Evolutionary conservation across 2,888 invertebrate species (phyloP), one percentile per base, ranked within the genome.

Genomic region (Drosophila koepferae): DNA sequence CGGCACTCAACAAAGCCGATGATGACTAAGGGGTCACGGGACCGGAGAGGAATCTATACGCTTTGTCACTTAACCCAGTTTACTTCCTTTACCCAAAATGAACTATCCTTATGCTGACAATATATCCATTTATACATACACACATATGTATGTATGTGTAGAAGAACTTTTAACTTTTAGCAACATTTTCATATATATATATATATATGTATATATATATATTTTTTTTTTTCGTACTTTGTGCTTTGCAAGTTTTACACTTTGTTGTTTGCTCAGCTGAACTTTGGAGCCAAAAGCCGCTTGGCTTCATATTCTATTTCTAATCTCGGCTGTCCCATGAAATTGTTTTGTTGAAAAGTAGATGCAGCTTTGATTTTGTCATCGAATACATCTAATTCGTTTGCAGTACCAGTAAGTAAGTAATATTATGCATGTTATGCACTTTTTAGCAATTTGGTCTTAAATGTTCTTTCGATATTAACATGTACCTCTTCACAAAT

Each of bases 41-140:
- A 46, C 43, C 41, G 44, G 51, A 46, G 62, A 64, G 53, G 38
- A 49, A 56, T 31, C 23, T 49, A 36, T 44, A 10, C 28, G 44
- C 43, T 54, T 58, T 71, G 48, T 58, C 55, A 72, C 69, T 89
- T 85, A 87, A 80, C 85, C 85, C 77, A 85, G 88, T 85, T 83
- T 83, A 66, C 71, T 62, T 36, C 31, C 44, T 51, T 31, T 63
- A 38, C 58, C 70, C 63, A 77, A 87, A 87, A 70, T 69, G 72
- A 78, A 74, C 68, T 63, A 66, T 51, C 55, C 58, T 31, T 28
- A 31, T 60, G 40, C 63, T 64, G 40, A 38, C 18, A 72, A 55
- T 44, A 46, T 46, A 46, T 36, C 38, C 10, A 73, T 10, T 10
- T 31, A 1, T 18, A 38, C 16, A 7, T 2, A 14, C 14, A 40